Evolutionary conservation across 2,797 vertebrate species (phyloP), one percentile per base, ranked within the genome.

Genomic region (Bradypus variegatus): DNA sequence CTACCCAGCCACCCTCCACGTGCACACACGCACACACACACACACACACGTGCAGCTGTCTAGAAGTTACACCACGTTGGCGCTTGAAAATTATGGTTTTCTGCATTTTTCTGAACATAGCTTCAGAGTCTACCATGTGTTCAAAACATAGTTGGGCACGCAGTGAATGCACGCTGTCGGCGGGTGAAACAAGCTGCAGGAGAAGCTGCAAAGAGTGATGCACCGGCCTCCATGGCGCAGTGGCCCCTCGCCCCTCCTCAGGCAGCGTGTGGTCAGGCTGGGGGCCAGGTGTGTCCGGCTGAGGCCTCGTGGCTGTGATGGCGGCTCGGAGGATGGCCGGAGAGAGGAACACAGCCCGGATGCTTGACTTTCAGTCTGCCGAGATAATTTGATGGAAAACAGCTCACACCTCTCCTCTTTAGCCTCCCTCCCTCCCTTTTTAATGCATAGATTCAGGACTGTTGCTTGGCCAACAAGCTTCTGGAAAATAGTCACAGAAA

Each of bases 1-100:
- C 7, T 14, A 3, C 84, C 31, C n/a, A 2, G 1, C 65, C 8
- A 0, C 8, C 45, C 3, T 2, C 38, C 8, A 0, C 0, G 14
- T 29, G 13, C 8, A 33, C 10, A 6, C 31, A 15, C 1, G 2
- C 11, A 9, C 4, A n/a, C 29, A 6, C 31, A 11, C 11, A 15
- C 41, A 15, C 5, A n/a, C n/a, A 5, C 15, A 18, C 21, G n/a
- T 16, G 48, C 41, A 45, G n/a, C 15, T 25, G 48, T 53, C 38
- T 6, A 25, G 70, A 41, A 21, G 5, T 45, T 45, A 45, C 41
- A 45, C 41, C 8, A 8, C 45, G 64, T 29, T 23, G 5, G 25
- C 3, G 2, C 33, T 65, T 5, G 7, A 16, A 23, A 25, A 19
- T 2, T 2, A 76, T 27, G n/a, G 7, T 11, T 21, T 67, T 19